Conservation (phyloP, 2,797 vertebrate species). For the Allobates femoralis region DNA sequence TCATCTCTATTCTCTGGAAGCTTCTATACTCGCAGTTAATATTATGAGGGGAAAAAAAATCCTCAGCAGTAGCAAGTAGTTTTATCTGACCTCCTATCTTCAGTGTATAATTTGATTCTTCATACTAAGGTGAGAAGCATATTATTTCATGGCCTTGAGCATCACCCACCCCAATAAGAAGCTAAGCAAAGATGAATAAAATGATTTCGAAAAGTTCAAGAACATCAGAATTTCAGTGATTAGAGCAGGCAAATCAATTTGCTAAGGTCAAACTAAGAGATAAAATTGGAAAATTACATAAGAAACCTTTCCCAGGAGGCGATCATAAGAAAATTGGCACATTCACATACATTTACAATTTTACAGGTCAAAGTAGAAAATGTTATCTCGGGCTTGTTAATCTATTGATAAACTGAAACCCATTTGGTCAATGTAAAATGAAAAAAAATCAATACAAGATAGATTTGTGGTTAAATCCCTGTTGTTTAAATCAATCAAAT, state of each 20-base stretch:
- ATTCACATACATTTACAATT: neutral
- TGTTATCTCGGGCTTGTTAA: neutral
- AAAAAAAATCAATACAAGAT: neutral
- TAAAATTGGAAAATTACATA: neutral
- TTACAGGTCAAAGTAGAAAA: neutral
- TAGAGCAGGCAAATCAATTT: conserved; percentile 1
- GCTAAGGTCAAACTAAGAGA: neutral
- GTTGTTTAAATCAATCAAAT: neutral
- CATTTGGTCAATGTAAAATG: neutral
- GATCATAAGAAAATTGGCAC: conserved; percentile 12
- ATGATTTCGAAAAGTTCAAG: conserved; percentile 11
- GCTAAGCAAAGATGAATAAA: conserved; percentile 8
- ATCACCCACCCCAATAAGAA: neutral
- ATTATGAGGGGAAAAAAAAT: neutral
- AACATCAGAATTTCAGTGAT: conserved; percentile 1
- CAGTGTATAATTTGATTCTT: neutral
- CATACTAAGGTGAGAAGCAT: conserved; percentile 7
- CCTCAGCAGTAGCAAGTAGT: neutral
- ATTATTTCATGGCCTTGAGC: neutral
- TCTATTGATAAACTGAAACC: neutral
- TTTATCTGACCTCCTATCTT: conserved; percentile 5
- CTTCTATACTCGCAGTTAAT: neutral
- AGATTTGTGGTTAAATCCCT: conserved; percentile 3
- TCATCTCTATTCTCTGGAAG: neutral
- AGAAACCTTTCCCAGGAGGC: neutral